These are phyloP conservation scores for Ciconia stormi DNA, from an alignment of 2,113 vertebrate genomes.

Conservation along the genomic window DNA sequence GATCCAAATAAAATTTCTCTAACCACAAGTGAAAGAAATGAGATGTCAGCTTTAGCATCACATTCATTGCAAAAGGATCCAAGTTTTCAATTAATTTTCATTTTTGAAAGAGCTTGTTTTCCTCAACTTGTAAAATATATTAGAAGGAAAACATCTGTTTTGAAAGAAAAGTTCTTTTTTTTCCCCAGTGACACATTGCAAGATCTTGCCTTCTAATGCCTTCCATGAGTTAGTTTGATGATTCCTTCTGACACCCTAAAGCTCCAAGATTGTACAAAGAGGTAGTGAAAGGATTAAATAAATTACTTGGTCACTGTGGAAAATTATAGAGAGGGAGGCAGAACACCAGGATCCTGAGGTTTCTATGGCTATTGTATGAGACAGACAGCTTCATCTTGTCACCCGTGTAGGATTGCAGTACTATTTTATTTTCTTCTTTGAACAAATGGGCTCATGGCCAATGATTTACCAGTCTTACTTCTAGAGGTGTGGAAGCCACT, in stretches of 20 bases:
- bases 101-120: not conserved
- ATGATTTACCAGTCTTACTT: not conserved
- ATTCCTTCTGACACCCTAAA: not conserved
- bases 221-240: not conserved
- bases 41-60: not conserved
- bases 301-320: not conserved
- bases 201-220: not conserved
- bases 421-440: not conserved
- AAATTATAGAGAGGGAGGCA: not conserved
- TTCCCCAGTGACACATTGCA: not conserved
- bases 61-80: not conserved
- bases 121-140: not conserved
- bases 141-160: not conserved
- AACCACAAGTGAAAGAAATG: not conserved
- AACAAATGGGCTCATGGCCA: not conserved
- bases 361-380: not conserved
- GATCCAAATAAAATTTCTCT: not conserved
- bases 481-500: not conserved
- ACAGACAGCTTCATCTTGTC: slow-evolving; percentile 2
- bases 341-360: not conserved
- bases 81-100: not conserved
- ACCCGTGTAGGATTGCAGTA: not conserved
- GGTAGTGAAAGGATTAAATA: slow-evolving; percentile 1
- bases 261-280: not conserved
- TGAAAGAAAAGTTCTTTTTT: not conserved